Conservation (phyloP, 2,888 invertebrate species). For the Dromius quadrimaculatus region DNA sequence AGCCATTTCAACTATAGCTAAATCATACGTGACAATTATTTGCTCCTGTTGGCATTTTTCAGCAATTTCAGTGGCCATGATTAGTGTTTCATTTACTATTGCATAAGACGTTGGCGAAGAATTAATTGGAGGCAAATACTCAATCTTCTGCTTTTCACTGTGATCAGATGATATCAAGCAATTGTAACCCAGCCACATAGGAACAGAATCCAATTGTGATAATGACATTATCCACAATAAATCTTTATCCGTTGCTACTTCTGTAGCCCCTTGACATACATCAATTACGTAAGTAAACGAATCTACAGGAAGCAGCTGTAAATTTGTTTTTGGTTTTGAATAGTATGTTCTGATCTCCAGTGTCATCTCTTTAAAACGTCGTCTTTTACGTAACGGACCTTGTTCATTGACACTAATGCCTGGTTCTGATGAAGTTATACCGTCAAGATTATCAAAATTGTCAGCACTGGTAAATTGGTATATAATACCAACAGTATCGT, state of each 20-base stretch:
- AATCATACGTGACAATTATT: conserved; percentile 53
- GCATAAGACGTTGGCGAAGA: conserved; percentile 44
- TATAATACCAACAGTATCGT: conserved; percentile 53
- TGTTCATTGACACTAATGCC: conserved; percentile 54
- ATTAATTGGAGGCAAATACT: conserved; percentile 56
- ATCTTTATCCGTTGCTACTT: conserved; percentile 39
- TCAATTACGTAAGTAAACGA: neutral
- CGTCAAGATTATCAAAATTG: conserved; percentile 53
- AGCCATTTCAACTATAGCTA: conserved; percentile 51
- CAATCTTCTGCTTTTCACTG: conserved; percentile 54
- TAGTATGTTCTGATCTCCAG: conserved; percentile 45
- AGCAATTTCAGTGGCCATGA: conserved; percentile 53
- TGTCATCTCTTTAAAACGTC: conserved; percentile 51
- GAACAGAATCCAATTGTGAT: conserved; percentile 55
- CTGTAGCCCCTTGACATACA: neutral
- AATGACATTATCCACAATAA: conserved; percentile 53
- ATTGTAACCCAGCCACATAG: conserved; percentile 61
- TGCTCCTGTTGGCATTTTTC: conserved; percentile 54
- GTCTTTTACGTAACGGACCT: conserved; percentile 31
- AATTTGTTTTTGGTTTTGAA: conserved; percentile 46
- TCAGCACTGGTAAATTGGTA: conserved; percentile 52
- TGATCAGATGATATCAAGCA: conserved; percentile 55
- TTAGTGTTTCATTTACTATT: conserved; percentile 56
- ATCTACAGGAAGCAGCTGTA: conserved; percentile 35
- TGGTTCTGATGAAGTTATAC: conserved; percentile 53